Evolutionary conservation across 2,888 invertebrate genomes (phyloP).

Genomic region (Epirrhoe alternata): DNA sequence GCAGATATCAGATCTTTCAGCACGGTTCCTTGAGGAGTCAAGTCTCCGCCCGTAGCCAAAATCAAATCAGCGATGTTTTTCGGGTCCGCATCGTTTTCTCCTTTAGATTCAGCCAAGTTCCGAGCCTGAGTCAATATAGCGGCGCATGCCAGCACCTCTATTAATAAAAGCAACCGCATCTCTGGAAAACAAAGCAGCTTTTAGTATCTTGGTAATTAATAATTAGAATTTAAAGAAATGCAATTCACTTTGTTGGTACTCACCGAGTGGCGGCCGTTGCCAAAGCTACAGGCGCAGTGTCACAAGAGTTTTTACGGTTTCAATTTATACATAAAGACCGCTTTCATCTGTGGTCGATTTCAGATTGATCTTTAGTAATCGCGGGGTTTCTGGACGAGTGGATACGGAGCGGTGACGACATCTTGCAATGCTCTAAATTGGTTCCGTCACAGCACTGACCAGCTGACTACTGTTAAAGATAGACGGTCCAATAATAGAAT

Average conservation of each 20-base stretch:
- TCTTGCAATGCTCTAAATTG: conserved; percentile 73
- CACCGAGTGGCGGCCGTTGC: conserved; percentile 51
- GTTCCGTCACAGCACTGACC: conserved; percentile 63
- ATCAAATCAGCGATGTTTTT: conserved; percentile 42
- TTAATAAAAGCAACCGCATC: conserved; percentile 69
- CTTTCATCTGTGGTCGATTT: conserved; percentile 79
- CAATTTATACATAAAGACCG: conserved; percentile 80
- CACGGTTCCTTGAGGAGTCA: conserved; percentile 47
- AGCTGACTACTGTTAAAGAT: conserved; percentile 26
- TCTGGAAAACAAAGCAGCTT: conserved; percentile 47
- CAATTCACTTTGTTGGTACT: conserved; percentile 32
- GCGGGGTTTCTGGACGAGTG: conserved; percentile 82
- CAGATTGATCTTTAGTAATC: conserved; percentile 80
- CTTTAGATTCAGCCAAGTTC: conserved; percentile 62
- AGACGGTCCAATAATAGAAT: conserved; percentile 16
- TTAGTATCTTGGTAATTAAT: not conserved
- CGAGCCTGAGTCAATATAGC: conserved; percentile 62
- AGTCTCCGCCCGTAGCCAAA: conserved; percentile 48
- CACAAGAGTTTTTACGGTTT: conserved; percentile 69
- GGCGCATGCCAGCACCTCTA: conserved; percentile 64
- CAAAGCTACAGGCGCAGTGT: conserved; percentile 67
- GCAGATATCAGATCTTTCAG: conserved; percentile 76
- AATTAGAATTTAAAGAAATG: not conserved
- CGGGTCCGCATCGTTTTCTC: conserved; percentile 51
- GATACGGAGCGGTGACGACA: conserved; percentile 72